A percentile compares a stretch with the other conserved stretches of the same genome.
These are phyloP conservation scores for Pseudomugil tenellus DNA, from an alignment of 2,797 vertebrate genomes.

Conservation along the genomic window DNA sequence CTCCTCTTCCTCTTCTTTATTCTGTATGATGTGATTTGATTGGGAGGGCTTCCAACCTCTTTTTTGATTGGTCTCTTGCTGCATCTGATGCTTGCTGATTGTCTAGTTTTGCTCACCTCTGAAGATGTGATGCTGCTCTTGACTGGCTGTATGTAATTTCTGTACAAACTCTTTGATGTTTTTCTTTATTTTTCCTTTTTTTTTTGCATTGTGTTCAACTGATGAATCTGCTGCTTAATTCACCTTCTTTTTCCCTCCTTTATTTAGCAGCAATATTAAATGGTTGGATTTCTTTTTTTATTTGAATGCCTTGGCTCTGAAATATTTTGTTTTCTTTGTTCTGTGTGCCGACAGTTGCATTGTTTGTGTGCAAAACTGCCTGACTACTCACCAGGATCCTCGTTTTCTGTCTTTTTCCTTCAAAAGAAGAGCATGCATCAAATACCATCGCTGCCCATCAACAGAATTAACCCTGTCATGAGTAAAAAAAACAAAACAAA, in stretches of 20 bases:
- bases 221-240: conserved; percentile 80
- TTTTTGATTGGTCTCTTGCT: conserved; percentile 83
- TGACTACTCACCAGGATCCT: conserved; percentile 77
- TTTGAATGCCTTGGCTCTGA: conserved; percentile 79
- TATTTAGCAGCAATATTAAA: conserved; percentile 72
- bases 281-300: conserved; percentile 77
- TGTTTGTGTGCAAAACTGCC: conserved; percentile 77
- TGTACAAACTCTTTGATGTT: conserved; percentile 71
- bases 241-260: conserved; percentile 74
- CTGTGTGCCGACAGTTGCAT: conserved; percentile 75
- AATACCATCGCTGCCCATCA: conserved; percentile 74
- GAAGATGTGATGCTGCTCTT: conserved; percentile 80
- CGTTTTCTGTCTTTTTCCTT: conserved; percentile 72
- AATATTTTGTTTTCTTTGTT: conserved; percentile 72
- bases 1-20: conserved; percentile 51
- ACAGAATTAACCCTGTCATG: conserved; percentile 70
- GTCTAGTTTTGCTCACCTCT: conserved; percentile 82
- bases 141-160: conserved; percentile 83
- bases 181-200: conserved; percentile 49
- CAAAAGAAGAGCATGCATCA: conserved; percentile 77
- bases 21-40: conserved; percentile 78
- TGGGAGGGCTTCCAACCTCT: conserved; percentile 78
- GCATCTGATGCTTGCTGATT: conserved; percentile 87
- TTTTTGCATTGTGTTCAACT: conserved; percentile 79
- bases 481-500: conserved; percentile 23